A percentile compares a stretch with the other conserved stretches of the same genome.
phyloP scores from a whole-genome alignment of 2,113 vertebrate species.

The Upupa epops region DNA sequence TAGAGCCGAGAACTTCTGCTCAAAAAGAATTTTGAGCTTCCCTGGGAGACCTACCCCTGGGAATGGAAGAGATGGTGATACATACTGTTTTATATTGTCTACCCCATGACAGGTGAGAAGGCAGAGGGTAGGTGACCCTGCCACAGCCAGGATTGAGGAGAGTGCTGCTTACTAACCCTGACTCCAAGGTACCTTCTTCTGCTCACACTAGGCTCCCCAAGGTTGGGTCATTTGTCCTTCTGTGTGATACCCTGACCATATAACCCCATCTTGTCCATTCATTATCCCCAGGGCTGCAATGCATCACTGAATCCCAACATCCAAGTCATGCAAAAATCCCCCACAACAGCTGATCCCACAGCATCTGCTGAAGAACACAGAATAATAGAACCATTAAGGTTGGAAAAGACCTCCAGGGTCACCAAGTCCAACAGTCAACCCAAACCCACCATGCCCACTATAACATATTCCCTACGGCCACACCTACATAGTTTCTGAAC shows the following conservation, averaged over 20 bases:
- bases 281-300: not conserved
- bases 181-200: not conserved
- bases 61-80: too few relatives aligned
- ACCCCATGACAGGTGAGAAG: too few relatives aligned
- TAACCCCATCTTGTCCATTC: not conserved
- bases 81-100: too few relatives aligned
- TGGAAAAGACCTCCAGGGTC: too few relatives aligned
- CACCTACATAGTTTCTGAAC: too few relatives aligned
- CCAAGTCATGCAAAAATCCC: not conserved
- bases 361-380: not conserved
- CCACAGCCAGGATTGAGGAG: not conserved
- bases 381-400: too few relatives aligned
- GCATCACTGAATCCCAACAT: rapidly evolving
- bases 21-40: too few relatives aligned
- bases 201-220: not conserved
- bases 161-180: not conserved
- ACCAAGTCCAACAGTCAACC: too few relatives aligned
- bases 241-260: rapidly evolving
- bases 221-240: not conserved
- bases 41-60: too few relatives aligned
- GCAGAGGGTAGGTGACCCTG: not conserved
- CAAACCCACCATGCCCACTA: too few relatives aligned
- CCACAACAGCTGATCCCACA: not conserved
- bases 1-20: too few relatives aligned
- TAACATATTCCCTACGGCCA: too few relatives aligned